Percentiles rank a stretch among this genome's conserved stretches.
Conservation (phyloP, 2,113 vertebrate species). For the Dipodomys spectabilis region DNA sequence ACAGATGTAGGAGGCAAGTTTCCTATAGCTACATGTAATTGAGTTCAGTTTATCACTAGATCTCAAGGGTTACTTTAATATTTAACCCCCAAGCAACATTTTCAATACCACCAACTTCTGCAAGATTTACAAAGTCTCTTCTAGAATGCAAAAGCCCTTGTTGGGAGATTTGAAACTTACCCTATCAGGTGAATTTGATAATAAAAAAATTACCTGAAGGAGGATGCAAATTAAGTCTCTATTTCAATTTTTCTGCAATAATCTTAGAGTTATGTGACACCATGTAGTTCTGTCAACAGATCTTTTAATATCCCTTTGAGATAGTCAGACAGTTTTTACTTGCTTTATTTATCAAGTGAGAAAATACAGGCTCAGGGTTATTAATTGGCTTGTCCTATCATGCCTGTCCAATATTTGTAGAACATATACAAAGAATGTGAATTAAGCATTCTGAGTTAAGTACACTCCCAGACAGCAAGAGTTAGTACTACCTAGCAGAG, state of each 20-base stretch:
- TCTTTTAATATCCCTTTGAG: background rate
- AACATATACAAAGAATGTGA: background rate
- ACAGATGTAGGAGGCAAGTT: constrained; percentile 21
- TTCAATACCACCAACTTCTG: background rate
- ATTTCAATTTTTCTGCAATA: background rate
- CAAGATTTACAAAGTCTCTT: background rate
- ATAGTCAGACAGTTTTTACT: constrained; percentile 9
- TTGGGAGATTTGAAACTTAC: constrained; percentile 50
- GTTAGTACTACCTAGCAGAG: background rate
- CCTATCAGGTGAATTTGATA: constrained; percentile 29
- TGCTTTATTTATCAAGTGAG: constrained; percentile 5
- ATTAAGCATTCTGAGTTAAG: constrained; percentile 22
- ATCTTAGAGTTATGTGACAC: background rate
- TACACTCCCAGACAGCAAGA: background rate
- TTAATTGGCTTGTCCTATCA: background rate
- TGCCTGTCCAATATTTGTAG: constrained; percentile 31
- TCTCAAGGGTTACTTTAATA: constrained; percentile 58
- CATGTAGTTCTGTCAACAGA: background rate
- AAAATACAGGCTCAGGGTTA: background rate
- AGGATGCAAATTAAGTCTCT: constrained; percentile 42
- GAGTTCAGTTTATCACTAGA: constrained; percentile 53
- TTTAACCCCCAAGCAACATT: constrained; percentile 51
- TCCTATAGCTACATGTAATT: constrained; percentile 30
- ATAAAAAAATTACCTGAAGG: constrained; percentile 41
- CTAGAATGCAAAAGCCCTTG: constrained; percentile 35